Evolutionary conservation across 1,140 invertebrate genomes (phyloP), one percentile per base, ranked within the genome.

Genomic region (Antheraea mylitta): DNA sequence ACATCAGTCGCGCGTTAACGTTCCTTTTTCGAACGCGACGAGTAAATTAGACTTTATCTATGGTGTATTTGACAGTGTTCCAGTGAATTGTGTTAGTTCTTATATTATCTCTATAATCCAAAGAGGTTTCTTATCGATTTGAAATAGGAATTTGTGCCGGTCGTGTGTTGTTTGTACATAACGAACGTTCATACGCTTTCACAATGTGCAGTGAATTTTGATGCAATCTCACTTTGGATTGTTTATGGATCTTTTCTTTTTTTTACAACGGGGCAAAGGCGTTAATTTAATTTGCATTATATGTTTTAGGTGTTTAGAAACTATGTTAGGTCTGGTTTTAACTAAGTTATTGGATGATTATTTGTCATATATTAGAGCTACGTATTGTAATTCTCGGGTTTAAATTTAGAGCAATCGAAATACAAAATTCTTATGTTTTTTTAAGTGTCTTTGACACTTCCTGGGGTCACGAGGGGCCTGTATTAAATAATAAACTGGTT

Each of bases 1-100:
- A 63, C 61, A 37, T 37, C 22, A 37, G 19, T 11, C 30, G 61
- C 19, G 61, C 61, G 61, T 11, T 30, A 30, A 30, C 61, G 61
- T 63, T 30, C 61, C 61, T 30, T 37, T 53, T 53, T 53, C 16
- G 45, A 53, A 53, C 45, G 45, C 11, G 45, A 2, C 45, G 45
- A n/a, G 45, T 6, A n/a, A 53, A 53, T 11, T 42, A 42, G 13
- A 37, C 61, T 18, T n/a, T 36, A 36, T 36, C 22, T 63, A 63
- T 63, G 61, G 61, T 63, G 61, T 11, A 63, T 4, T 63, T 37
- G 45, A 53, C 45, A 53, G 45, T 53, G 45, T 53, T 16, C 9
- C 16, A 53, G 45, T 53, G 45, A 53, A 53, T 53, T 53, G 45
- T 53, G 45, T 53, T 53, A 16, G 45, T 53, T n/a, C 16, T 13